A percentile compares a stretch with the other conserved stretches of the same genome.
Conservation (phyloP, 1,140 invertebrate genomes). For the Armadillidium nasatum region DNA sequence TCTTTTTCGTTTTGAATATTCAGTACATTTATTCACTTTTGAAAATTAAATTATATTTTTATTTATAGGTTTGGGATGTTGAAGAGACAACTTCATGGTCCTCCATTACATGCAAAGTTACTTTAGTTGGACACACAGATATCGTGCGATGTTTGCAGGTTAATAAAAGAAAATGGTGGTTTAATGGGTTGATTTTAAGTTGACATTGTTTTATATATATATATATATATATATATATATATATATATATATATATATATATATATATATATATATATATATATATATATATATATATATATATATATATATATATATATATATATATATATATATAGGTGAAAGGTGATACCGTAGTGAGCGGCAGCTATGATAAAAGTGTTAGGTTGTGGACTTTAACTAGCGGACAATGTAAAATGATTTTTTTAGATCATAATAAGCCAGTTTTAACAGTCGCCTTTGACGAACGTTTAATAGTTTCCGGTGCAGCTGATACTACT, state of each 20-base stretch:
- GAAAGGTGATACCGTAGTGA: slow-evolving; percentile 53
- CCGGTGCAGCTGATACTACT: slow-evolving; percentile 56
- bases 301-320: slow-evolving; percentile 24
- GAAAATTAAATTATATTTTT: slow-evolving; percentile 12
- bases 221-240: slow-evolving; percentile 28
- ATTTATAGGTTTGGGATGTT: slow-evolving; percentile 56
- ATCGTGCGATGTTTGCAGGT: slow-evolving; percentile 56
- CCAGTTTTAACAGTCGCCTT: slow-evolving; percentile 56
- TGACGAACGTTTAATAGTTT: slow-evolving; percentile 52
- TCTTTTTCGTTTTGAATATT: not conserved
- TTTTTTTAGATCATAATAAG: slow-evolving; percentile 54
- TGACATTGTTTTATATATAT: not conserved
- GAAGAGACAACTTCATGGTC: slow-evolving; percentile 52
- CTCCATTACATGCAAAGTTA: slow-evolving; percentile 57
- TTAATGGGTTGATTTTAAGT: slow-evolving; percentile 13
- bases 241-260: slow-evolving; percentile 27
- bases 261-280: slow-evolving; percentile 22
- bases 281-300: slow-evolving; percentile 12
- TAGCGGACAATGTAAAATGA: slow-evolving; percentile 49
- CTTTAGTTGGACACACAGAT: slow-evolving; percentile 55
- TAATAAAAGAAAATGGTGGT: slow-evolving; percentile 8
- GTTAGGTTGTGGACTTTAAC: slow-evolving; percentile 49
- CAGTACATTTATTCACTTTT: slow-evolving; percentile 18
- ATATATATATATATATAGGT: slow-evolving; percentile 48
- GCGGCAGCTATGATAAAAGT: slow-evolving; percentile 50